A percentile compares a stretch with the other conserved stretches of the same genome.
These are phyloP conservation scores for Chaetophractus vellerosus DNA, from an alignment of 2,797 vertebrate species.

Conservation along the genomic window DNA sequence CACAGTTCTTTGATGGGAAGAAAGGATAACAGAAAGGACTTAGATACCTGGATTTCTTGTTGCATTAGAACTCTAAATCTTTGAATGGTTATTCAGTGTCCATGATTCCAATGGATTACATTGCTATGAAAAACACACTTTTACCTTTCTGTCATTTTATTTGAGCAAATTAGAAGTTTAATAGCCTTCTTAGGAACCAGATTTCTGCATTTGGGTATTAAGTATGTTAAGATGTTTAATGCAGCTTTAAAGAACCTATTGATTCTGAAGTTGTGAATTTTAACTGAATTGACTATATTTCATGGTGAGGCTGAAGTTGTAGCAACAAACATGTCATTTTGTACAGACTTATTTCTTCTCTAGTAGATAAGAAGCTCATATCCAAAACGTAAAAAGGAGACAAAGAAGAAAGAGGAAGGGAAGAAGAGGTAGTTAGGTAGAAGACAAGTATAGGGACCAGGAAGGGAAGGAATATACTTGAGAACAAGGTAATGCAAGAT, in stretches of 20 bases:
- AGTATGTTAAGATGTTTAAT: constrained; percentile 87
- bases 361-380: constrained; percentile 83
- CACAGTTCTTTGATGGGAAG: constrained; percentile 95
- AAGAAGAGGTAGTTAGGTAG: not conserved
- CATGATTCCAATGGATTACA: constrained; percentile 84
- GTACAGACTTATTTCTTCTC: constrained; percentile 85
- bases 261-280: constrained; percentile 84
- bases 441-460: not conserved
- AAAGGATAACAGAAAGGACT: constrained; percentile 95
- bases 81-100: constrained; percentile 82
- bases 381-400: constrained; percentile 42
- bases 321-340: constrained; percentile 81
- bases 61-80: constrained; percentile 85
- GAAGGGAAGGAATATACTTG: not conserved
- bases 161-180: constrained; percentile 82
- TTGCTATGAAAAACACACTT: constrained; percentile 84
- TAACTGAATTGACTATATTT: constrained; percentile 83
- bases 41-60: constrained; percentile 78
- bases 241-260: constrained; percentile 88
- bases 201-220: constrained; percentile 87
- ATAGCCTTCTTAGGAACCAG: constrained; percentile 85
- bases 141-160: constrained; percentile 87
- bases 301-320: constrained; percentile 71
- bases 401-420: too few relatives aligned
- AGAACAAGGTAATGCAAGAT: not conserved